phyloP scores from a whole-genome alignment of 35 echinoderm and acorn worm species.

The Ophiothrix spiculata region DNA sequence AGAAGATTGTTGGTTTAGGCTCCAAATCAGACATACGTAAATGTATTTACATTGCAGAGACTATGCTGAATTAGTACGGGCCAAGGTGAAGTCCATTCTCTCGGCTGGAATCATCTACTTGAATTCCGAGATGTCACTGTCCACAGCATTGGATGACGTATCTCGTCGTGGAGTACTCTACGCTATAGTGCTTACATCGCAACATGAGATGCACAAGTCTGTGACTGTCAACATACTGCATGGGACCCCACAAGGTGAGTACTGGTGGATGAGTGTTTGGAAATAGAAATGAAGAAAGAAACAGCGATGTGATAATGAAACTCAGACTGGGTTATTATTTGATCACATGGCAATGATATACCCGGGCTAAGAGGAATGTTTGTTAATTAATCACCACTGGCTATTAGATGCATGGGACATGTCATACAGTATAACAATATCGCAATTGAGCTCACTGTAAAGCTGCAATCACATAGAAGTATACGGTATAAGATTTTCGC shows the following conservation, averaged over 20 bases:
- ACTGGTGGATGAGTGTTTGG: too few relatives aligned
- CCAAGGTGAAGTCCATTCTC: conserved; percentile 61
- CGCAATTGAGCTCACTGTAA: too few relatives aligned
- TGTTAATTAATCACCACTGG: too few relatives aligned
- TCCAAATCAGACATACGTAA: background rate
- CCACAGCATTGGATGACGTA: conserved; percentile 72
- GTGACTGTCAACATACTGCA: conserved; percentile 97
- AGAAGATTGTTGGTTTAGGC: background rate
- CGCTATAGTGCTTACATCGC: conserved; percentile 79
- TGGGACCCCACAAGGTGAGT: conserved; percentile 96
- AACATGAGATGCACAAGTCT: conserved; percentile 84
- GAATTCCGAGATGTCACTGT: conserved; percentile 54
- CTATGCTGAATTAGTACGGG: conserved; percentile 90
- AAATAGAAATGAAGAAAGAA: too few relatives aligned
- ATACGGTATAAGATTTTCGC: too few relatives aligned
- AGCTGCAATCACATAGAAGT: too few relatives aligned
- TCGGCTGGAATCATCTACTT: conserved; percentile 69
- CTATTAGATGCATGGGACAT: too few relatives aligned
- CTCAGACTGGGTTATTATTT: too few relatives aligned
- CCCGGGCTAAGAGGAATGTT: too few relatives aligned
- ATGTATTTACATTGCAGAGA: conserved; percentile 53
- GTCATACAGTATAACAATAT: too few relatives aligned
- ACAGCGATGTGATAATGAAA: too few relatives aligned
- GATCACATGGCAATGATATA: too few relatives aligned
- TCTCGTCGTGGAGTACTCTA: conserved; percentile 88